A percentile compares a stretch with the other conserved stretches of the same genome.
Conservation (phyloP, 2,113 vertebrate species). For the Pseudorectes ferrugineus region DNA sequence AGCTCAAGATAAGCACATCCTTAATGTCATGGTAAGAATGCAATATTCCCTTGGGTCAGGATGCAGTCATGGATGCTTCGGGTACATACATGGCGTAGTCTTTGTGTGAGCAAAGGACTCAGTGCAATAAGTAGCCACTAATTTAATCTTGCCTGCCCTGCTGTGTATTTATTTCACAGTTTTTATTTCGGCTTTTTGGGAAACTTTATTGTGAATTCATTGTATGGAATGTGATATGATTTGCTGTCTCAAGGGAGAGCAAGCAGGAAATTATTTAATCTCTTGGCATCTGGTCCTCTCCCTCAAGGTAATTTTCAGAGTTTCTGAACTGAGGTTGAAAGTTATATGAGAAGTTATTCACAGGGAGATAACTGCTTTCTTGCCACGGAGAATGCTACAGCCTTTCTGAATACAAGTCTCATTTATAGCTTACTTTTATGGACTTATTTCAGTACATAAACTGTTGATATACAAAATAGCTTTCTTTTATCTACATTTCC, state of each 20-base stretch:
- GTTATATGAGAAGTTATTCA: conserved; percentile 48
- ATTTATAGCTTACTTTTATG: not conserved
- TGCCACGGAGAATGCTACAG: not conserved
- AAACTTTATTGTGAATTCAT: not conserved
- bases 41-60: not conserved
- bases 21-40: conserved; percentile 88
- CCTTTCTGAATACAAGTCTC: not conserved
- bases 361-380: not conserved
- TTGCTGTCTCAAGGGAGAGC: conserved; percentile 8
- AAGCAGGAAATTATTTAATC: conserved; percentile 41
- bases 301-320: conserved; percentile 25
- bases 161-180: not conserved
- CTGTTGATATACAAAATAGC: not conserved
- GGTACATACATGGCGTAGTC: not conserved
- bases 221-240: conserved; percentile 34
- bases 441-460: not conserved
- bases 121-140: conserved; percentile 4
- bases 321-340: conserved; percentile 19
- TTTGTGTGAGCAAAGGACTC: not conserved
- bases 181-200: not conserved
- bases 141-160: not conserved
- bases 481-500: not conserved
- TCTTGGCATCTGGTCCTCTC: not conserved
- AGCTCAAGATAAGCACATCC: conserved; percentile 88
- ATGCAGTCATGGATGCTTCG: not conserved